Conservation (phyloP, 2,888 invertebrate species). For the Sympetrum striolatum region DNA sequence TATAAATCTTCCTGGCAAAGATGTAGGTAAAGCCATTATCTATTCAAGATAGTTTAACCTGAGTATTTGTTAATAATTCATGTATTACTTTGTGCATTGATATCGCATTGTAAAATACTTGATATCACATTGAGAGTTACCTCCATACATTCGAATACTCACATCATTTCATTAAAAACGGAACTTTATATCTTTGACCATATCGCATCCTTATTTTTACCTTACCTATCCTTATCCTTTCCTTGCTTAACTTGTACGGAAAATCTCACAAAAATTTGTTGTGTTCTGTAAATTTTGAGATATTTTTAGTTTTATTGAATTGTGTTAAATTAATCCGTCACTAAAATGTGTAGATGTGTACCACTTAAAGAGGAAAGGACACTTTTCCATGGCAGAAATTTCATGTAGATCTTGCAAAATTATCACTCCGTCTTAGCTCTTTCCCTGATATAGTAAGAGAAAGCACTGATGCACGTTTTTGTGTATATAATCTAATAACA, state of each 20-base stretch:
- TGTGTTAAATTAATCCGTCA: slow-evolving; percentile 15
- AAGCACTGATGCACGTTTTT: slow-evolving; percentile 34
- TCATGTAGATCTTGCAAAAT: background rate
- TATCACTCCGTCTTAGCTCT: slow-evolving; percentile 16
- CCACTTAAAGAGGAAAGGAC: background rate
- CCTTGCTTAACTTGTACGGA: background rate
- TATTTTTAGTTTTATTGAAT: background rate
- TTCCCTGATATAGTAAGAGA: background rate
- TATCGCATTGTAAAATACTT: too few relatives aligned
- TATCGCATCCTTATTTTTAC: slow-evolving; percentile 27
- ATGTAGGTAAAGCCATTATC: too few relatives aligned
- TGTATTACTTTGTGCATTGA: too few relatives aligned
- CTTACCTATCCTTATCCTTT: background rate
- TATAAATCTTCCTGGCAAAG: too few relatives aligned
- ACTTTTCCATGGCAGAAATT: background rate
- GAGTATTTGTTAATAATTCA: too few relatives aligned
- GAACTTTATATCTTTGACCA: background rate
- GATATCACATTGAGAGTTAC: too few relatives aligned
- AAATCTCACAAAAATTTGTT: background rate
- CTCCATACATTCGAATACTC: background rate
- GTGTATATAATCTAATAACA: background rate
- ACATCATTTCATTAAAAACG: background rate
- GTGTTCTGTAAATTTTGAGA: background rate
- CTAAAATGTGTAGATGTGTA: slow-evolving; percentile 17
- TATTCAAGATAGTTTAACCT: too few relatives aligned